Evolutionary conservation across 2,797 vertebrate genomes (phyloP).

Genomic region (Discoglossus pictus): DNA sequence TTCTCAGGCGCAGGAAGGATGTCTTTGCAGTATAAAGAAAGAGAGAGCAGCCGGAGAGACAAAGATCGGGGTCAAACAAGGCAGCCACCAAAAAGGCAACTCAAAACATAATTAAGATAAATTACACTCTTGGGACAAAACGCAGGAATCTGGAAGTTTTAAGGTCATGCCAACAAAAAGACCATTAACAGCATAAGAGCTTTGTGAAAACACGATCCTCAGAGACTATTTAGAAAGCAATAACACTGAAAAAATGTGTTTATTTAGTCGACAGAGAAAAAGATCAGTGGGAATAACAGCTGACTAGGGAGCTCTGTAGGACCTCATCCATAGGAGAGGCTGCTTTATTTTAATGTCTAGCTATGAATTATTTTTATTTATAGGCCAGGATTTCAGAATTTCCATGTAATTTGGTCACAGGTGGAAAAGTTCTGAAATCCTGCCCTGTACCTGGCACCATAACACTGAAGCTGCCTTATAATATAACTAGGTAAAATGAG

Average conservation of each 20-base stretch:
- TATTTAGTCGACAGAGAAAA: no score
- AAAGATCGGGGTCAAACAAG: slow-evolving; percentile 13
- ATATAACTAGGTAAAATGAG: no score
- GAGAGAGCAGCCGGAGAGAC: neutral
- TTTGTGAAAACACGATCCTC: neutral
- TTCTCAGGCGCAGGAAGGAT: neutral
- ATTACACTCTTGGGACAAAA: neutral
- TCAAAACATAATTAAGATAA: slow-evolving; percentile 1
- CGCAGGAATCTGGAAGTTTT: slow-evolving; percentile 9
- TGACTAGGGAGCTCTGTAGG: no score
- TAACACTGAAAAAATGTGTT: neutral
- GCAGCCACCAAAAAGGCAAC: neutral
- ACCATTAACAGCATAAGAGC: neutral
- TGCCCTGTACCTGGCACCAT: no score
- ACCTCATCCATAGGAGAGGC: no score
- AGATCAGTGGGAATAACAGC: no score
- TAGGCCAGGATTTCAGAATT: no score
- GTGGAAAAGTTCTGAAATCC: no score
- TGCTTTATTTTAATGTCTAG: no score
- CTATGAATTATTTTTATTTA: no score
- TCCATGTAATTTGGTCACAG: no score
- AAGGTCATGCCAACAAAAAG: slow-evolving; percentile 13
- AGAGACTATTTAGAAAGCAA: neutral
- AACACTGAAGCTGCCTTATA: no score
- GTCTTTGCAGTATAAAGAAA: neutral